These are phyloP conservation scores for Fulica atra DNA, from an alignment of 2,113 vertebrate genomes.

Conservation along the genomic window DNA sequence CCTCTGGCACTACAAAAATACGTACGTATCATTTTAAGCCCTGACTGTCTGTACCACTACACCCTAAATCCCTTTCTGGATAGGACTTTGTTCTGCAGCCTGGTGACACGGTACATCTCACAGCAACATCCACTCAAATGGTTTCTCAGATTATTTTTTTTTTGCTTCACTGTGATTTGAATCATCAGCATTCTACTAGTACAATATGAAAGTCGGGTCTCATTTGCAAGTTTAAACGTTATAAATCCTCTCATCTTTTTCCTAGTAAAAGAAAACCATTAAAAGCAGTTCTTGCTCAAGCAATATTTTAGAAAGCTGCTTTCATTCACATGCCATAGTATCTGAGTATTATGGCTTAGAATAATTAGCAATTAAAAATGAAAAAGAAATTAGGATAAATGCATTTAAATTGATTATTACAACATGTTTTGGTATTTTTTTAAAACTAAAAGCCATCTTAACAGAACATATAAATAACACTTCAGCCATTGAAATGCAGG, in stretches of 20 bases:
- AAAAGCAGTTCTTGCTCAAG: neutral
- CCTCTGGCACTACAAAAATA: neutral
- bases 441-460: neutral
- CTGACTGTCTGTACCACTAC: neutral
- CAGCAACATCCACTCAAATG: neutral
- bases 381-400: neutral
- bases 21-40: neutral
- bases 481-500: neutral
- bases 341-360: neutral
- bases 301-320: neutral
- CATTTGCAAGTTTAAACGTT: neutral
- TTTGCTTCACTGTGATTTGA: neutral
- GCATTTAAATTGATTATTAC: neutral
- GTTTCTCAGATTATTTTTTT: neutral
- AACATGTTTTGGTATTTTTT: neutral
- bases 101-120: neutral
- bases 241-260: neutral
- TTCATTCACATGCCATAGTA: neutral
- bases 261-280: neutral
- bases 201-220: neutral
- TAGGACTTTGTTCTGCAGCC: neutral
- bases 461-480: neutral
- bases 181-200: neutral
- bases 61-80: neutral
- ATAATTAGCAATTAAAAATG: neutral